Conservation (phyloP, 2,888 invertebrate genomes). For the Thera obeliscata region DNA sequence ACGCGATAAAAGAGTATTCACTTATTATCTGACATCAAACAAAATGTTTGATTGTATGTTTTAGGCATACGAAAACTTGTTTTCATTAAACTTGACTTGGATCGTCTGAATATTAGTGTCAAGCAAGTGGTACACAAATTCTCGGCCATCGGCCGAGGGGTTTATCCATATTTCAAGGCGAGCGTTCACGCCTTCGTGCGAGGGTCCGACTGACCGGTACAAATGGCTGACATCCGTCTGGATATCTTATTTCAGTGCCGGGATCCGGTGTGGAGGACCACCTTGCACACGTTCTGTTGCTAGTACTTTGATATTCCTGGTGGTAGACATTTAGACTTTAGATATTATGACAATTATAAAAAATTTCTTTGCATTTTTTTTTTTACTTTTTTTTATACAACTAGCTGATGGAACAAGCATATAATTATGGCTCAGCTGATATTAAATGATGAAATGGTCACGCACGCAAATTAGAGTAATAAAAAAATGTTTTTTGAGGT, state of each 20-base stretch:
- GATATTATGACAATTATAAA: too few relatives aligned
- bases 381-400: too few relatives aligned
- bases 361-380: too few relatives aligned
- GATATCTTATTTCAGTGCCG: slow-evolving; percentile 60
- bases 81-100: not conserved
- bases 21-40: too few relatives aligned
- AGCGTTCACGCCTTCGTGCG: slow-evolving; percentile 51
- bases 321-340: not conserved
- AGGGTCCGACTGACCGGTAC: slow-evolving; percentile 56
- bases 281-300: slow-evolving; percentile 16
- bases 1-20: too few relatives aligned
- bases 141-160: slow-evolving; percentile 8
- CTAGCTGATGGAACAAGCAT: too few relatives aligned
- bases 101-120: not conserved
- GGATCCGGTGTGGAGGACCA: slow-evolving; percentile 39
- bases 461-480: too few relatives aligned
- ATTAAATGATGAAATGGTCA: too few relatives aligned
- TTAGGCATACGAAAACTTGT: too few relatives aligned
- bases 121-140: slow-evolving; percentile 6
- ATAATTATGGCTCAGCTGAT: too few relatives aligned
- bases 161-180: slow-evolving; percentile 27
- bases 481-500: too few relatives aligned
- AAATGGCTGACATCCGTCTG: slow-evolving; percentile 65
- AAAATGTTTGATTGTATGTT: too few relatives aligned
- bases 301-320: not conserved